Base-by-base conservation (phyloP, 2,797 vertebrate genomes). In the Taenioides sp. region DNA sequence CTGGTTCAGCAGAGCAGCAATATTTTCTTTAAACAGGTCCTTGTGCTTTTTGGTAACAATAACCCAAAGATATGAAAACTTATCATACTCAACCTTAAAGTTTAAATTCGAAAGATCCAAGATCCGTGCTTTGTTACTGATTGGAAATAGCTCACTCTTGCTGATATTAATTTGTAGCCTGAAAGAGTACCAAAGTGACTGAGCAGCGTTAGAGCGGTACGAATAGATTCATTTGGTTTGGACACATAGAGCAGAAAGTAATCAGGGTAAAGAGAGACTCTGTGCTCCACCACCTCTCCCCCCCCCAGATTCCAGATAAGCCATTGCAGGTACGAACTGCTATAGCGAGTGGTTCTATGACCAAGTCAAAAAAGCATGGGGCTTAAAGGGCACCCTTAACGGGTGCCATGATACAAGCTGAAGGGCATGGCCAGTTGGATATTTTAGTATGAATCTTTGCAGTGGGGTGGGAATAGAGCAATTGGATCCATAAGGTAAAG, bases 21-120 rank as follows among this genome's bases (percentile, higher is more conserved):
- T 1, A 16, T 47, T 47, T 47, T 47, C 14, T 4, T 47, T 47
- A 16, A 47, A 16, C 3, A 47, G 43, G 11, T 47, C 2, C 16
- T 47, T 47, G 12, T 34, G 34, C 34, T 34, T 34, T 34, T 34
- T 34, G 34, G 34, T 7, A 34, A 34, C 34, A 9, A 34, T 34
- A 34, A 9, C 34, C 7, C 11, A 12, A 47, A 47, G 43, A 57
- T 69, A 69, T 2, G 14, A 17, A 3, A 69, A 69, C 25, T 52
- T 10, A 2, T 72, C 20, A 58, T 20, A 7, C 7, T 60, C 75
- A 31, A 72, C 65, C 52, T 9, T 77, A 60, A 72, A 72, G 9
- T 60, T 23, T 31, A 60, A 1, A 16, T 16, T 69, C 0, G 54
- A 17, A 5, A 50, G 67, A 0, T 61, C 5, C 50, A 10, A 52